Percentiles rank a stretch among this genome's conserved stretches.
phyloP scores from a whole-genome alignment of 2,113 vertebrate species.

The Chrysochloris asiatica region DNA sequence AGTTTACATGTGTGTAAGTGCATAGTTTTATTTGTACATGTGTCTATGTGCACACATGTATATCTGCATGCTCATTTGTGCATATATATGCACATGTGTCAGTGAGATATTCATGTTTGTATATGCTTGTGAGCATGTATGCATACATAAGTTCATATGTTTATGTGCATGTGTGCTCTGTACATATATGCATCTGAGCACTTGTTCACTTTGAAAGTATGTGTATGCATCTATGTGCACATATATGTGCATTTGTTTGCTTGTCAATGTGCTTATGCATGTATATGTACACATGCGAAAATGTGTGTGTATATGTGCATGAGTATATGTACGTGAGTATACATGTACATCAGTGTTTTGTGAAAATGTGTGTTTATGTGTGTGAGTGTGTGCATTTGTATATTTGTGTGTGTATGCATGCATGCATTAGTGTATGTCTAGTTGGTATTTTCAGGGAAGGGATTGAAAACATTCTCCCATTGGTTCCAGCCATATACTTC shows the following conservation, averaged over 20 bases:
- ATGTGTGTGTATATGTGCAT: not conserved
- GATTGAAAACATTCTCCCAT: no score
- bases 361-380: no score
- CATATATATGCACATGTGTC: not conserved
- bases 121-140: not conserved
- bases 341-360: no score
- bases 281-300: accelerated
- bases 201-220: no score
- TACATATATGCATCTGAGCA: no score
- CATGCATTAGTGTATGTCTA: not conserved
- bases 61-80: no score
- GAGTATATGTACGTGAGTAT: no score
- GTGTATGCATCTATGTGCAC: no score
- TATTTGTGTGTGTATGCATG: not conserved
- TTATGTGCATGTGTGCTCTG: no score
- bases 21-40: not conserved
- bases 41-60: not conserved
- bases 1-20: not conserved
- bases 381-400: accelerated
- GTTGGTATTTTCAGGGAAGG: not conserved
- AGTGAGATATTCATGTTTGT: not conserved
- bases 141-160: no score
- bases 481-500: not conserved
- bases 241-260: not conserved
- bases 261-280: no score